Percentiles rank a stretch among this genome's conserved stretches.
These are phyloP conservation scores for Montipora cactus DNA, from an alignment of 64 coral and sea anemone genomes.

Conservation along the genomic window DNA sequence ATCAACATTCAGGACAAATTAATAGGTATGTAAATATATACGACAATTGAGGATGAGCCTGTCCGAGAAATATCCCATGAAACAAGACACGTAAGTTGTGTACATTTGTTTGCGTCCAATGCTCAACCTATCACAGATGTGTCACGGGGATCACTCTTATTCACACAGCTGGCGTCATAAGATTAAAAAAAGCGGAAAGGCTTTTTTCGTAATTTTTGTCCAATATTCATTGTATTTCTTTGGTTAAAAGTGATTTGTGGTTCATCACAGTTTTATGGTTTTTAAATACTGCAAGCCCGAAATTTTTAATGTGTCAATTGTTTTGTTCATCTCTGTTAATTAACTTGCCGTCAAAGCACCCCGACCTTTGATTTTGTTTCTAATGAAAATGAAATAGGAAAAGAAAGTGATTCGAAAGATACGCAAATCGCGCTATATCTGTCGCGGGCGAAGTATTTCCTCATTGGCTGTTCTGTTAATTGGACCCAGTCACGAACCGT, in stretches of 20 bases:
- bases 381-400: conserved; percentile 11
- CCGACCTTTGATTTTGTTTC: conserved; percentile 4
- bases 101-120: too few relatives aligned
- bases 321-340: background rate
- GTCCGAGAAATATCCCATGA: background rate
- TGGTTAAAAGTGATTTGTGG: too few relatives aligned
- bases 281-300: background rate
- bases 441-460: background rate
- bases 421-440: background rate
- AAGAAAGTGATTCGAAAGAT: background rate
- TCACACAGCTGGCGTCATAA: background rate
- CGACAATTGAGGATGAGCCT: background rate
- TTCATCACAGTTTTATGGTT: too few relatives aligned
- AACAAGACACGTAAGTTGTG: background rate
- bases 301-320: background rate
- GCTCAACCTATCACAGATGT: background rate
- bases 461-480: background rate
- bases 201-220: background rate
- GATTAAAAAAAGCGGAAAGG: background rate
- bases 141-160: background rate
- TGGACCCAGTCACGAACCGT: background rate
- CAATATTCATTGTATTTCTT: background rate
- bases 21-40: too few relatives aligned
- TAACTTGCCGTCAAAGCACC: background rate
- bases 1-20: too few relatives aligned